Conservation (phyloP, 1,140 invertebrate species). For the Papilio aristodemus region DNA sequence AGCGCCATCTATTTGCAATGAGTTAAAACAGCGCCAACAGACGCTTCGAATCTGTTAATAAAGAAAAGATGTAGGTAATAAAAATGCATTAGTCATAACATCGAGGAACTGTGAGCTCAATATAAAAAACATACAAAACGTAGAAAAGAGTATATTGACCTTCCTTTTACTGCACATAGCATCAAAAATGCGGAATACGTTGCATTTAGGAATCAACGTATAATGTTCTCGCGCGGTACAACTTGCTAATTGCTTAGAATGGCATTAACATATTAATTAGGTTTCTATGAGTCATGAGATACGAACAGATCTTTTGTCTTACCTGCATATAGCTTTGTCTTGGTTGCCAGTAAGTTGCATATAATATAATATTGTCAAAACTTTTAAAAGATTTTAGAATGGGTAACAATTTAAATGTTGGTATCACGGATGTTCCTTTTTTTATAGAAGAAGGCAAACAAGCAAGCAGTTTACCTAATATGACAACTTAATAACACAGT, state of each 20-base stretch:
- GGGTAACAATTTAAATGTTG: no score
- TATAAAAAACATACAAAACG: neutral
- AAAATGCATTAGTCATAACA: no score
- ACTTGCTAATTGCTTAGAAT: slow-evolving; percentile 10
- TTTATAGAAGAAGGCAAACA: no score
- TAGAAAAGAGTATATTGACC: slow-evolving; percentile 24
- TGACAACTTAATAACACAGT: no score
- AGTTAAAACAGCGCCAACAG: no score
- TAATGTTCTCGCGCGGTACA: slow-evolving; percentile 7
- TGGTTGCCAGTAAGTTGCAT: neutral
- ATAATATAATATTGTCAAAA: no score
- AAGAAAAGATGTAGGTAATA: no score
- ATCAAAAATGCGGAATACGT: slow-evolving; percentile 33
- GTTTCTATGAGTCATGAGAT: neutral
- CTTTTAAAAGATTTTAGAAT: no score
- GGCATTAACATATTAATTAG: slow-evolving; percentile 12
- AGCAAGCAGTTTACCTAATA: no score
- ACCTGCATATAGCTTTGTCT: neutral
- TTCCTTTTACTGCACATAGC: slow-evolving; percentile 31
- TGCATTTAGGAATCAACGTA: slow-evolving; percentile 12
- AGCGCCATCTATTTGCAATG: no score
- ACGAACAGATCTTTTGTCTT: slow-evolving; percentile 14
- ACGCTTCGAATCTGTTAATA: no score
- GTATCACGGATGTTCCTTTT: no score
- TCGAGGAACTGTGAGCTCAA: slow-evolving; percentile 10